Conservation (phyloP, 2,888 invertebrate genomes). For the Hydrotaea diabolus region DNA sequence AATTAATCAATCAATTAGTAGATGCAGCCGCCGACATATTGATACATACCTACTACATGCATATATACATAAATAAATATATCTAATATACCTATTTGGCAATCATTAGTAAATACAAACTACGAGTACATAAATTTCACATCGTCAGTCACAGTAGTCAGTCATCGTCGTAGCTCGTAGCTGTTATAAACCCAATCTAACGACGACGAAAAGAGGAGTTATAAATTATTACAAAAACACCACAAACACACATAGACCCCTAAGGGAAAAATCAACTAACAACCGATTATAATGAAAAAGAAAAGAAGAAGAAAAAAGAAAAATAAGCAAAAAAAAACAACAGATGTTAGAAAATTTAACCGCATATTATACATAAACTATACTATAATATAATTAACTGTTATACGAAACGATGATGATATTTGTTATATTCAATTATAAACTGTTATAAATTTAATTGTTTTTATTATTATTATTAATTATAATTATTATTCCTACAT, state of each 20-base stretch:
- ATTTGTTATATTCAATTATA: conserved; percentile 62
- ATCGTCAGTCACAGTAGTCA: background rate
- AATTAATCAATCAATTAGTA: conserved; percentile 25
- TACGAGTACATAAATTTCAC: background rate
- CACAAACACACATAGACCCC: background rate
- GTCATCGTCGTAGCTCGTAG: conserved; percentile 2
- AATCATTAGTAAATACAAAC: conserved; percentile 61
- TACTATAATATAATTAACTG: conserved; percentile 44
- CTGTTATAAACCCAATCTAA: background rate
- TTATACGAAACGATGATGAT: conserved; percentile 57
- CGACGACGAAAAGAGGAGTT: background rate
- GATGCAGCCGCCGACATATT: conserved; percentile 8
- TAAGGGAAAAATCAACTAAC: background rate
- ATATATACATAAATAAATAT: conserved; percentile 7
- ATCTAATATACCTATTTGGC: conserved; percentile 50
- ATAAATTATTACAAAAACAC: background rate
- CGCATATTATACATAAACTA: conserved; percentile 8
- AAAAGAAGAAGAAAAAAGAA: background rate
- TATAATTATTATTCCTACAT: conserved; percentile 39
- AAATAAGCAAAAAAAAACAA: background rate
- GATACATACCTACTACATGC: conserved; percentile 10
- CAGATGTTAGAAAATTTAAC: conserved; percentile 59
- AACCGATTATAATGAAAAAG: background rate
- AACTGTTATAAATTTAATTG: conserved; percentile 59
- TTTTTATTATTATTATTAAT: conserved; percentile 52